Evolutionary conservation across 2,113 vertebrate species (phyloP).

Genomic region (Lasiurus borealis): DNA sequence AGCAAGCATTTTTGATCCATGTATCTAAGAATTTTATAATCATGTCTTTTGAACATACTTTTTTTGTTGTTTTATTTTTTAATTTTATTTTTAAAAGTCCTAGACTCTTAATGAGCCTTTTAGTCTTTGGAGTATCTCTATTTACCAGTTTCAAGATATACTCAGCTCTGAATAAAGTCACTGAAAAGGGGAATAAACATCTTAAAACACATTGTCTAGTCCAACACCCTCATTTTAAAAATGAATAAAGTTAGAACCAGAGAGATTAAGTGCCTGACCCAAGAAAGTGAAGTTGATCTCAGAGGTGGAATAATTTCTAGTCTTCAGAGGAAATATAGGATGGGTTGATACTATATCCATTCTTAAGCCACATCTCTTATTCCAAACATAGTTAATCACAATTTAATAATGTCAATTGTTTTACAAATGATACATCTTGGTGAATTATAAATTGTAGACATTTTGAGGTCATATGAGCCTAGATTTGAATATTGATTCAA

Average conservation of each 20-base stretch:
- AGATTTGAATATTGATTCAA: not conserved
- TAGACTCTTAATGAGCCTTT: not conserved
- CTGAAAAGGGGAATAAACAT: not conserved
- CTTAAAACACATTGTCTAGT: not conserved
- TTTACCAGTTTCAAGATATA: constrained; percentile 9
- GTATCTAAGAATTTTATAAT: not conserved
- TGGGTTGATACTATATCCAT: not conserved
- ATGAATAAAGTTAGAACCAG: not conserved
- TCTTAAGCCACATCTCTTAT: constrained; percentile 9
- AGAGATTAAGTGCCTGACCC: not conserved
- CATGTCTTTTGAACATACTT: not conserved
- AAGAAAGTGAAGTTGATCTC: not conserved
- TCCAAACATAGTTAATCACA: not conserved
- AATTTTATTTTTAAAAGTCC: not conserved
- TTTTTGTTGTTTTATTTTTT: too few species aligned
- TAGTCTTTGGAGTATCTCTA: not conserved
- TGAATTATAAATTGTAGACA: constrained; percentile 16
- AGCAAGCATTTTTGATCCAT: not conserved
- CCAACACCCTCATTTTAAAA: not conserved
- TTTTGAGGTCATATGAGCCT: not conserved
- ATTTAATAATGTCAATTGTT: constrained; percentile 24
- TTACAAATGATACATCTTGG: not conserved
- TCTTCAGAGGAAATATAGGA: not conserved
- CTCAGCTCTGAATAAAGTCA: not conserved
- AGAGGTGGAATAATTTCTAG: not conserved